Evolutionary conservation across 1,140 invertebrate species (phyloP).

Genomic region (Bathynomus jamesi): DNA sequence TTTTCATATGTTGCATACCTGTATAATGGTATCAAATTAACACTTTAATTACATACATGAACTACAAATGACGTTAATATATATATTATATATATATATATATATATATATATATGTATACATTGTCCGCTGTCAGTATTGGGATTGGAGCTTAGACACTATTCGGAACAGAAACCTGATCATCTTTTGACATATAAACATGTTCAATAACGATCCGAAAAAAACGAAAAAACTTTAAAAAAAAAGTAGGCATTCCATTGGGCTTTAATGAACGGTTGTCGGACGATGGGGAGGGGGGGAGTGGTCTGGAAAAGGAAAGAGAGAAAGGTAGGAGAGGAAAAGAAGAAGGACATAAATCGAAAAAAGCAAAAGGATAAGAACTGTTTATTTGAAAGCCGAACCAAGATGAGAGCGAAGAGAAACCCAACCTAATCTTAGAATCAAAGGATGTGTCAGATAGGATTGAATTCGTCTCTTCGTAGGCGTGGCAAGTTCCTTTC

Average conservation of each 20-base stretch:
- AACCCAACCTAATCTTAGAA: not conserved
- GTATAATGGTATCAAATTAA: not conserved
- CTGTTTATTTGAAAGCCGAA: no score
- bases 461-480: not conserved
- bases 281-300: not conserved
- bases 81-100: not conserved
- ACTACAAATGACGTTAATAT: not conserved
- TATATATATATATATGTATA: not conserved
- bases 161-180: not conserved
- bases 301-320: not conserved
- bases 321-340: not conserved
- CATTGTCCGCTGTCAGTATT: not conserved
- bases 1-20: no score
- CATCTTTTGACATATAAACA: not conserved
- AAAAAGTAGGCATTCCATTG: not conserved
- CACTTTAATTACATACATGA: not conserved
- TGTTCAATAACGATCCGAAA: not conserved
- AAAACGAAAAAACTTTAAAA: not conserved
- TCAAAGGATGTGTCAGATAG: not conserved
- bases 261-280: not conserved
- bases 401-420: not conserved
- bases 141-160: not conserved
- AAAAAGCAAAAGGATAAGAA: no score
- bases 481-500: not conserved
- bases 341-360: no score